Evolutionary conservation across 1,140 invertebrate species (phyloP).

Genomic region (Drosophila sp.): DNA sequence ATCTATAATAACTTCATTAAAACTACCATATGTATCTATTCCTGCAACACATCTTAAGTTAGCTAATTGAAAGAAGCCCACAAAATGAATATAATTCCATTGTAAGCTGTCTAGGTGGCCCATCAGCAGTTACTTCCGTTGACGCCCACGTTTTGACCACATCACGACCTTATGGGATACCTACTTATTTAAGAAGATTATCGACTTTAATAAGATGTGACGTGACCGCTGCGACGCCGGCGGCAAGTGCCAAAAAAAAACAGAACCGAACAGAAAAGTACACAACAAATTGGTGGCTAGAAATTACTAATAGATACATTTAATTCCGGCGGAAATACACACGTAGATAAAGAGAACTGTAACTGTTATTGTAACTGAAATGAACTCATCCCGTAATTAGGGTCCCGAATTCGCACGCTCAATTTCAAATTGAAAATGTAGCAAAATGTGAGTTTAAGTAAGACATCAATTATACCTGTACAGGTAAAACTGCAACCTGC

Average conservation of each 20-base stretch:
- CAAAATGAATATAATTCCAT: conserved; percentile 25
- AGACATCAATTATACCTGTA: conserved; percentile 70
- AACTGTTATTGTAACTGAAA: no score
- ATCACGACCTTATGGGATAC: conserved; percentile 7
- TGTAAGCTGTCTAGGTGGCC: conserved; percentile 62
- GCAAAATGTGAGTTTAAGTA: conserved; percentile 48
- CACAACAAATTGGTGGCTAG: not conserved
- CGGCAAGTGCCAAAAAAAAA: conserved; percentile 66
- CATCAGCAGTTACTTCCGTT: conserved; percentile 64
- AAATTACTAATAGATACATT: conserved; percentile 54
- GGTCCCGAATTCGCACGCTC: conserved; percentile 79
- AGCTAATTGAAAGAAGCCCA: conserved; percentile 10
- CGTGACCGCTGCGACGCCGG: conserved; percentile 55
- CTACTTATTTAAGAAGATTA: conserved; percentile 70
- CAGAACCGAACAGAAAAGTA: no score
- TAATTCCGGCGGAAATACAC: conserved; percentile 78
- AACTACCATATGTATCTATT: conserved; percentile 22
- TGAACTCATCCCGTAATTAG: conserved; percentile 73
- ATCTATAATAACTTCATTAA: conserved; percentile 67
- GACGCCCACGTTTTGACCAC: conserved; percentile 61
- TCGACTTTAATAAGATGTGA: conserved; percentile 62
- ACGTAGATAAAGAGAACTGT: conserved; percentile 13
- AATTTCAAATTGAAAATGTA: conserved; percentile 80
- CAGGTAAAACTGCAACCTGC: conserved; percentile 43
- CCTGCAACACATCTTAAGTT: not conserved